Percentiles rank a stretch among this genome's conserved stretches.
Evolutionary conservation across 2,888 invertebrate species (phyloP).

Genomic region (Ecliptopera silaceata): DNA sequence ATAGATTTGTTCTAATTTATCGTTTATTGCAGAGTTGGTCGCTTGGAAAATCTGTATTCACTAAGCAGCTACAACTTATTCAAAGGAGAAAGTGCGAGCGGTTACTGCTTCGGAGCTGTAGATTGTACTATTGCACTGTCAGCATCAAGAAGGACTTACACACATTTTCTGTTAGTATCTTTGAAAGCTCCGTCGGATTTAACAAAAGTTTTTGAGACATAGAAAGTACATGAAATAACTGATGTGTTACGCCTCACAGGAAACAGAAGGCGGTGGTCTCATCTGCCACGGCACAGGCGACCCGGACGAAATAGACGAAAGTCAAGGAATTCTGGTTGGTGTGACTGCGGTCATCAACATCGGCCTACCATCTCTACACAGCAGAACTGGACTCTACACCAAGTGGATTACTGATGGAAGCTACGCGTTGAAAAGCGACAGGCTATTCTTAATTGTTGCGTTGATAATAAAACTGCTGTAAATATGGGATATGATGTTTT

Average conservation of each 20-base stretch:
- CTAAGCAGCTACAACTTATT: slow-evolving; percentile 39
- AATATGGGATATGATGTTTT: slow-evolving; percentile 1
- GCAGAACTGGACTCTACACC: slow-evolving; percentile 47
- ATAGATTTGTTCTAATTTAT: not conserved
- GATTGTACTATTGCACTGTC: slow-evolving; percentile 47
- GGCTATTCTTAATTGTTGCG: slow-evolving; percentile 9
- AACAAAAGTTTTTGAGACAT: no score
- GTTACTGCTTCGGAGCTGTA: slow-evolving; percentile 39
- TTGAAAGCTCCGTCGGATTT: not conserved
- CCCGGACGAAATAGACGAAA: slow-evolving; percentile 46
- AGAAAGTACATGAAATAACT: no score
- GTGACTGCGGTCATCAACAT: slow-evolving; percentile 53
- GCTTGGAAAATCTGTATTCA: slow-evolving; percentile 38
- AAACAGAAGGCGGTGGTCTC: slow-evolving; percentile 60
- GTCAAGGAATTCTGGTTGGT: slow-evolving; percentile 57
- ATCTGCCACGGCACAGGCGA: slow-evolving; percentile 61
- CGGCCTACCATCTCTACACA: slow-evolving; percentile 52
- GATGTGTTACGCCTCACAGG: slow-evolving; percentile 46
- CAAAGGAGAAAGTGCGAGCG: slow-evolving; percentile 39
- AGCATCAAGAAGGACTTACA: slow-evolving; percentile 21
- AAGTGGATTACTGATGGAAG: slow-evolving; percentile 52
- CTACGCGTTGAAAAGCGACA: slow-evolving; percentile 17
- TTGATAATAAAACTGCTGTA: slow-evolving; percentile 29
- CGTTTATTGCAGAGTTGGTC: slow-evolving; percentile 49
- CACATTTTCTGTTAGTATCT: slow-evolving; percentile 20